Percentiles rank a stretch among this genome's conserved stretches.
Conservation (phyloP, 2,113 vertebrate species). For the Rhipidura dahli region DNA sequence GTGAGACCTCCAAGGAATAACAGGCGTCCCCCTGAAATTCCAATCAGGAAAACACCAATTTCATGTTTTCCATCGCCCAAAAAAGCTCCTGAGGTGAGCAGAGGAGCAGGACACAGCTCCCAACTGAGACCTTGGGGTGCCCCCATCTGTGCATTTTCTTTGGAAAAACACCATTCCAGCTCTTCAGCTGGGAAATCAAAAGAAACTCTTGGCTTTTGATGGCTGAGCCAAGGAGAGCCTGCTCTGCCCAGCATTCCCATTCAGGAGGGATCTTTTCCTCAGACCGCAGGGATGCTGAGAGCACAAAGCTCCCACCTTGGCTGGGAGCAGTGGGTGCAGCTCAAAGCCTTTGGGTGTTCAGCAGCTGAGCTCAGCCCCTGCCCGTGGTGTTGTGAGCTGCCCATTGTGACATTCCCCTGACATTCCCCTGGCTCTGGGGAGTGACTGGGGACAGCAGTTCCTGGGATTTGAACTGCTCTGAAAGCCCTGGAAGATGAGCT, state of each 20-base stretch:
- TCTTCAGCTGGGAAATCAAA: background rate
- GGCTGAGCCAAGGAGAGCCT: background rate
- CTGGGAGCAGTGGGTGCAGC: background rate
- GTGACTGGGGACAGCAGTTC: background rate
- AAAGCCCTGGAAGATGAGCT: background rate
- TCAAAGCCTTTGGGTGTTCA: background rate
- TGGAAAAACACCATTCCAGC: background rate
- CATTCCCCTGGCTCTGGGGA: background rate
- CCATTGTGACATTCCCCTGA: fast-evolving
- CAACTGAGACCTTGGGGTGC: fast-evolving
- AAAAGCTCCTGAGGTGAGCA: background rate
- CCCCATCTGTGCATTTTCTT: background rate
- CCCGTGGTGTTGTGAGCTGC: background rate
- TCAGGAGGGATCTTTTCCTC: background rate
- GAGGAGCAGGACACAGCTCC: background rate
- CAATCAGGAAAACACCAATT: background rate
- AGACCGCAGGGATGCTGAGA: background rate
- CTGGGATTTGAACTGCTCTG: background rate
- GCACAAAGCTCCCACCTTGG: background rate
- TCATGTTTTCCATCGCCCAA: background rate
- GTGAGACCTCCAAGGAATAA: background rate
- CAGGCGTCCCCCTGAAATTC: background rate
- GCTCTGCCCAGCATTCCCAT: background rate
- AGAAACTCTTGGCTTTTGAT: background rate
- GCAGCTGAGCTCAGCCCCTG: background rate